Conservation (phyloP, 2,888 invertebrate species). For the Ennomos quercinarius region DNA sequence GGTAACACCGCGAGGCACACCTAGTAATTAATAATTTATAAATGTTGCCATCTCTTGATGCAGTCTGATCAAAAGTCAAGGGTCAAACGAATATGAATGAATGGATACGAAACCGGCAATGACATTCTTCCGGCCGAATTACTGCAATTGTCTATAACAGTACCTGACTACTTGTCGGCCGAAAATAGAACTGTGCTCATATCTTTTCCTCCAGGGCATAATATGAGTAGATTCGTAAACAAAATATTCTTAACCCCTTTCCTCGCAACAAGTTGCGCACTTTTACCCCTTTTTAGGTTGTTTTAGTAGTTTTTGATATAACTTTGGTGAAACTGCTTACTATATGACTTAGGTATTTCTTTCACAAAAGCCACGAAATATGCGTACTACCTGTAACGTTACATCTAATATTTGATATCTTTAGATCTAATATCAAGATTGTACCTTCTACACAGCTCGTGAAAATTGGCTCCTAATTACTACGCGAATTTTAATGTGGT, state of each 20-base stretch:
- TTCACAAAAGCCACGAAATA: not conserved
- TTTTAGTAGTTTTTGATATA: slow-evolving; percentile 20
- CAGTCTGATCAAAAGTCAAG: slow-evolving; percentile 37
- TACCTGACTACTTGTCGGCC: slow-evolving; percentile 36
- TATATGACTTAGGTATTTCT: slow-evolving; percentile 3
- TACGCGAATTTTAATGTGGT: too few species aligned
- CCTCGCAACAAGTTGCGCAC: slow-evolving; percentile 13
- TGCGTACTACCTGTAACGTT: too few species aligned
- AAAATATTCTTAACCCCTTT: slow-evolving; percentile 28
- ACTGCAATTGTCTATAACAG: slow-evolving; percentile 41
- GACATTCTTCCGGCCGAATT: slow-evolving; percentile 40
- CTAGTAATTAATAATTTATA: too few species aligned
- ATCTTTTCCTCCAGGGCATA: slow-evolving; percentile 30
- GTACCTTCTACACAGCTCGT: too few species aligned
- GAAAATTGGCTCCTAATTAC: too few species aligned
- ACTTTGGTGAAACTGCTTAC: slow-evolving; percentile 24
- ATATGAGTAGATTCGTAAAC: slow-evolving; percentile 21
- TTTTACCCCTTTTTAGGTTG: slow-evolving; percentile 14
- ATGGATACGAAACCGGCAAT: slow-evolving; percentile 31
- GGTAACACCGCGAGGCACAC: too few species aligned
- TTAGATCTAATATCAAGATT: too few species aligned
- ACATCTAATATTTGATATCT: too few species aligned
- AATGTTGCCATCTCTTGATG: not conserved
- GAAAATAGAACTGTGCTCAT: slow-evolving; percentile 36
- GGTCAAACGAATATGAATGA: slow-evolving; percentile 33